Evolutionary conservation across 2,888 invertebrate genomes (phyloP), one percentile per base, ranked within the genome.

Genomic region (Agonum fuliginosum): DNA sequence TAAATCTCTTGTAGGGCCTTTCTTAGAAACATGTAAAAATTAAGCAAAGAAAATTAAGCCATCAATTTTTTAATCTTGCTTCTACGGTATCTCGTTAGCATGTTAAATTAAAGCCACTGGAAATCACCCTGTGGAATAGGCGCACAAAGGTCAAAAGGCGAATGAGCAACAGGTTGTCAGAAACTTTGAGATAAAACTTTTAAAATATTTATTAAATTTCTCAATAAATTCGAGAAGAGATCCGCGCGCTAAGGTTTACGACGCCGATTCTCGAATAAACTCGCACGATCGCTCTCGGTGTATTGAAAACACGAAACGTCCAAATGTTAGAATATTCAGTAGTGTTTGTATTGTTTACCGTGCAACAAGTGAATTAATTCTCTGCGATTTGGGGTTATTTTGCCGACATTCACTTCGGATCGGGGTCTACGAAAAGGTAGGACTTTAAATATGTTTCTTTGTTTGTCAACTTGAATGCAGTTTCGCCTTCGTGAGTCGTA

Each of bases 1-100:
- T 14, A 14, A 14, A 14, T 43, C 43, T n/a, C n/a, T n/a, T n/a
- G n/a, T n/a, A n/a, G n/a, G n/a, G n/a, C n/a, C n/a, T n/a, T n/a
- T n/a, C n/a, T n/a, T n/a, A n/a, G n/a, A n/a, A n/a, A 1, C 58
- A 30, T 58, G 58, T 27, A 62, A 14, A 62, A 30, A 34, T 62
- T 62, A 62, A 62, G 30, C 30, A 27, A 62, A 30, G 30, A 62
- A 62, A 62, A 62, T 62, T 62, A 20, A 62, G 58, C 20, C 30
- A 62, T 62, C 14, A 62, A 62, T 62, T 62, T 62, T 62, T 30
- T 62, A 62, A 62, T 30, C 58, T 62, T 0, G 30, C 17, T 20
- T 62, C 30, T 8, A 3, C 4, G 54, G 2, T 30, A 5, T 8
- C 30, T 62, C 58, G 58, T 62, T 62, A 62, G 30, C 17, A 62